phyloP scores from a whole-genome alignment of 2,113 vertebrate species.

The Varanus salvator region DNA sequence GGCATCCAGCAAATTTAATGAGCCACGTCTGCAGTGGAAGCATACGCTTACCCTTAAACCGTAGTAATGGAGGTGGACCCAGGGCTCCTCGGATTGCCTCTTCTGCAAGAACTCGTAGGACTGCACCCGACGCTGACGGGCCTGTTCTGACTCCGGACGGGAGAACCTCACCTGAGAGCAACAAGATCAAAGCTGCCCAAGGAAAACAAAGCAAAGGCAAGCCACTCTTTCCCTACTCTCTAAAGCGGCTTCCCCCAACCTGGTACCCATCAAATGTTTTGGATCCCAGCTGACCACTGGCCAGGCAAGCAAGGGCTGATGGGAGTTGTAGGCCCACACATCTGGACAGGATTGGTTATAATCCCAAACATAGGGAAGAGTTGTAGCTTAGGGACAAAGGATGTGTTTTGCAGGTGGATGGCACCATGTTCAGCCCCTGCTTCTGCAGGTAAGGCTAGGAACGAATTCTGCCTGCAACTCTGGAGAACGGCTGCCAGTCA shows the following conservation, averaged over 20 bases:
- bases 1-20: no score
- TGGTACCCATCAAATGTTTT: background rate
- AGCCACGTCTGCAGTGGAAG: no score
- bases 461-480: no score
- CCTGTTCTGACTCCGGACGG: conserved; percentile 93
- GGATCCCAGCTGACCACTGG: background rate
- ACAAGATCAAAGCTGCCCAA: background rate
- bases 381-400: no score
- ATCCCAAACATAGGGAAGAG: no score
- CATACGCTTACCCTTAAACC: conserved; percentile 81
- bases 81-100: conserved; percentile 96
- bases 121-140: conserved; percentile 92
- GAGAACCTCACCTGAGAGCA: conserved; percentile 90
- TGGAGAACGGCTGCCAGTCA: background rate
- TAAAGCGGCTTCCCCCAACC: background rate
- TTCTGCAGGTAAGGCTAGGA: no score
- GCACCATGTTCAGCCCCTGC: no score
- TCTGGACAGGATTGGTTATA: no score
- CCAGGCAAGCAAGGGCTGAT: background rate
- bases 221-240: no score
- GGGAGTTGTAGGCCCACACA: background rate
- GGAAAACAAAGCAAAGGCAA: background rate
- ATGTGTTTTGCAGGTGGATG: no score
- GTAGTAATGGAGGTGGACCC: conserved; percentile 92
- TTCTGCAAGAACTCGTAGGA: conserved; percentile 98